Base-by-base conservation (phyloP, 2,888 invertebrate genomes). In the Microctonus hyperodae region DNA sequence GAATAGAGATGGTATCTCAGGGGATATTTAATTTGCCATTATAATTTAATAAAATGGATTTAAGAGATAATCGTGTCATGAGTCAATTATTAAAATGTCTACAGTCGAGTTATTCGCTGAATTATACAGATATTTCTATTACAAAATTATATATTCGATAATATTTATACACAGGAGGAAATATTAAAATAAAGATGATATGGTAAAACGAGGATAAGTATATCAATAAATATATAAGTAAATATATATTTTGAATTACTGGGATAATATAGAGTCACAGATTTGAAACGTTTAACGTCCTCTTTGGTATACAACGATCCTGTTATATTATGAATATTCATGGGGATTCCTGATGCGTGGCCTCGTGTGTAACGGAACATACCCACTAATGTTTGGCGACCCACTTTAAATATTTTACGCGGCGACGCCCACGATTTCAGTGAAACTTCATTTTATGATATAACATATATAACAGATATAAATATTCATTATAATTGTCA, bases 261-360 rank as follows among this genome's bases (percentile, higher is more conserved):
- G 4, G 28, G 28, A 28, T 28, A 28, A 28, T 28, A 7, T 28
- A 7, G 7, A 28, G 28, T 28, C 28, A 40, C 23, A 59, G 64
- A 58, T 51, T 59, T 51, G 20, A 65, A 65, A 65, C 59, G 65
- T 59, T 65, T 65, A 59, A 65, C 65, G 59, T 65, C 59, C 25
- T 53, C 63, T 69, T 68, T 67, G 56, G 28, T 65, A 59, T 70
- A 68, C 68, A 66, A 67, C 69, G 70, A 73, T 71, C 69, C 71
- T 66, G 70, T 72, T 70, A 68, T 62, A 65, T 69, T 68, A 71
- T 73, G 71, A 70, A 73, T 73, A 73, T 73, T 73, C 72, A 73
- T 71, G 63, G 50, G 28, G 28, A 28, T 28, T 56, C 58, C 53
- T 51, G 40, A 28, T 28, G 68, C 44, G 48, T 44, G 63, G 55